phyloP scores from a whole-genome alignment of 1,140 invertebrate genomes.

The Trichoplusia ni region DNA sequence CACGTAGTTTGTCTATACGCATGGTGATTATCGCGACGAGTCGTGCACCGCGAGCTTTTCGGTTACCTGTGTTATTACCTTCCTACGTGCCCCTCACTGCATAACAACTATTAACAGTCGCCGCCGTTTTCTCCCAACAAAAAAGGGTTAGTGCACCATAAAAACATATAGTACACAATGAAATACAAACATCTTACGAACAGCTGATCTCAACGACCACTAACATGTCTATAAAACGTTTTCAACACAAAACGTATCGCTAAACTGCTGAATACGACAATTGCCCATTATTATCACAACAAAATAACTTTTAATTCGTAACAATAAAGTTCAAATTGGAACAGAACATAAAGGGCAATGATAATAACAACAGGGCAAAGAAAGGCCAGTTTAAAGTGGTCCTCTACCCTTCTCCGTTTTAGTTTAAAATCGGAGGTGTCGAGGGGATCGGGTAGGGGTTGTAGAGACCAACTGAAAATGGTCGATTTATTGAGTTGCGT shows the following conservation, averaged over 20 bases:
- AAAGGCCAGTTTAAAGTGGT: constrained; percentile 58
- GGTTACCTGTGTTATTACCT: background rate
- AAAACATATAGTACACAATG: constrained; percentile 18
- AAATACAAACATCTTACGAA: constrained; percentile 23
- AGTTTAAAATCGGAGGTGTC: constrained; percentile 27
- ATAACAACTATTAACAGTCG: background rate
- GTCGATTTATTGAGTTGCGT: constrained; percentile 75
- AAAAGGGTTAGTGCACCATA: constrained; percentile 5
- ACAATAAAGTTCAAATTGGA: constrained; percentile 56
- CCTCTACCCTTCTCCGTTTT: constrained; percentile 29
- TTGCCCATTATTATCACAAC: constrained; percentile 29
- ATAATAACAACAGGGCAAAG: constrained; percentile 74
- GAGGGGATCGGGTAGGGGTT: constrained; percentile 40
- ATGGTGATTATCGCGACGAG: no score
- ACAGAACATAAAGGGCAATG: constrained; percentile 48
- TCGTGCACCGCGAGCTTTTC: no score
- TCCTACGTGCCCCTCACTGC: no score
- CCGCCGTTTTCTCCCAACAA: background rate
- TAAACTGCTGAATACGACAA: constrained; percentile 31
- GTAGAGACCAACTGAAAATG: constrained; percentile 50
- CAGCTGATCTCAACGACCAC: constrained; percentile 30
- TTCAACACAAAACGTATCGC: constrained; percentile 30
- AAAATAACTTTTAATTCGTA: constrained; percentile 32
- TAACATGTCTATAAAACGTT: constrained; percentile 32
- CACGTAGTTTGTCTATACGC: no score